Percentiles rank a stretch among this genome's conserved stretches.
These are phyloP conservation scores for Caerostris extrusa DNA, from an alignment of 1,140 invertebrate species.

Conservation along the genomic window DNA sequence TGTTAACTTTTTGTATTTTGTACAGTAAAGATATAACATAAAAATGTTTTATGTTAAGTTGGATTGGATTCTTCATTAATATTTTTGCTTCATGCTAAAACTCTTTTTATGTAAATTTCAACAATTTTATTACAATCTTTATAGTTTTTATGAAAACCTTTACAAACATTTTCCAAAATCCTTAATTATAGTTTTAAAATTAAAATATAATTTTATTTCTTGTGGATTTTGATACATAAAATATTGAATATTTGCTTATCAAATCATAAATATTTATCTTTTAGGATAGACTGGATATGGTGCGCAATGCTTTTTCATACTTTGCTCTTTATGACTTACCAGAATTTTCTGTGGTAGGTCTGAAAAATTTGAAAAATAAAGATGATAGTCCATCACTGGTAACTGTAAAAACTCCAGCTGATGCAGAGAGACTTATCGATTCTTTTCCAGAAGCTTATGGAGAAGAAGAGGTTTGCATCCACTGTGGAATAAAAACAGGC, in stretches of 20 bases:
- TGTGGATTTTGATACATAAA: too few species aligned
- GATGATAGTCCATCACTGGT: not conserved
- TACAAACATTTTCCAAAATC: too few species aligned
- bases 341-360: slow-evolving; percentile 1
- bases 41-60: too few species aligned
- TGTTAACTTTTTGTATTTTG: too few species aligned
- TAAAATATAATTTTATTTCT: too few species aligned
- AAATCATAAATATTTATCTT: slow-evolving; percentile 29
- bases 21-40: too few species aligned
- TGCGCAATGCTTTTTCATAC: slow-evolving; percentile 72
- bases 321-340: slow-evolving; percentile 57
- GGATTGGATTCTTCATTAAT: too few species aligned
- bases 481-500: slow-evolving; percentile 61
- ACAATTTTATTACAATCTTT: too few species aligned
- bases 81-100: too few species aligned
- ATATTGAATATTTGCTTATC: not conserved
- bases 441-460: slow-evolving; percentile 43
- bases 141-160: too few species aligned
- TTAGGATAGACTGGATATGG: slow-evolving; percentile 68
- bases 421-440: slow-evolving; percentile 52
- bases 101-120: too few species aligned
- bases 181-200: too few species aligned
- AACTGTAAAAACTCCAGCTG: not conserved
- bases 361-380: slow-evolving; percentile 50
- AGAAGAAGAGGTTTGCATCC: slow-evolving; percentile 43